phyloP scores from a whole-genome alignment of 2,113 vertebrate species.

The Platysternon megacephalum region DNA sequence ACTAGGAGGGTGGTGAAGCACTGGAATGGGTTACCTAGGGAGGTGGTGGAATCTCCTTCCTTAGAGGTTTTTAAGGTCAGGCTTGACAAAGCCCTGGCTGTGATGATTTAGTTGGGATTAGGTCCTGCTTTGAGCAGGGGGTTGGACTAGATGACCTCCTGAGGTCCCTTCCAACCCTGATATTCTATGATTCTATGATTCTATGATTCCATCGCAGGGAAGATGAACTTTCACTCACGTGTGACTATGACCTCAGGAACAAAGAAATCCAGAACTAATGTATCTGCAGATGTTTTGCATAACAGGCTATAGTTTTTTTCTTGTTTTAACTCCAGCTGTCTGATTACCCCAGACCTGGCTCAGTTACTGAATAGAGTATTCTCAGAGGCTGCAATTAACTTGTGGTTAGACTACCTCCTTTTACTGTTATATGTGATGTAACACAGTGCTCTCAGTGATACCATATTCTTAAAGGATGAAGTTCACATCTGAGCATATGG shows the following conservation, averaged over 20 bases:
- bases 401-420: background rate
- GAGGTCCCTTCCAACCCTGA: no score
- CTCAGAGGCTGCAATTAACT: background rate
- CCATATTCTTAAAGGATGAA: background rate
- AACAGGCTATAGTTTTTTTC: background rate
- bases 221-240: background rate
- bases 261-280: background rate
- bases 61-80: no score
- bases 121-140: no score
- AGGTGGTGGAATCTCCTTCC: no score
- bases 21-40: no score
- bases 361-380: background rate
- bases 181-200: no score
- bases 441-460: rapidly evolving
- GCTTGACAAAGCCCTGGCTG: no score
- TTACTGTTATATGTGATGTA: rapidly evolving
- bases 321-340: background rate
- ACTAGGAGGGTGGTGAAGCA: no score
- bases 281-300: rapidly evolving
- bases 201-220: background rate
- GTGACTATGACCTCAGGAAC: rapidly evolving
- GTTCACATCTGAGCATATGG: background rate
- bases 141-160: no score
- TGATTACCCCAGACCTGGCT: background rate
- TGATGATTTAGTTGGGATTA: no score